Base-by-base conservation (phyloP, 2,888 invertebrate species). In the Carabus problematicus region DNA sequence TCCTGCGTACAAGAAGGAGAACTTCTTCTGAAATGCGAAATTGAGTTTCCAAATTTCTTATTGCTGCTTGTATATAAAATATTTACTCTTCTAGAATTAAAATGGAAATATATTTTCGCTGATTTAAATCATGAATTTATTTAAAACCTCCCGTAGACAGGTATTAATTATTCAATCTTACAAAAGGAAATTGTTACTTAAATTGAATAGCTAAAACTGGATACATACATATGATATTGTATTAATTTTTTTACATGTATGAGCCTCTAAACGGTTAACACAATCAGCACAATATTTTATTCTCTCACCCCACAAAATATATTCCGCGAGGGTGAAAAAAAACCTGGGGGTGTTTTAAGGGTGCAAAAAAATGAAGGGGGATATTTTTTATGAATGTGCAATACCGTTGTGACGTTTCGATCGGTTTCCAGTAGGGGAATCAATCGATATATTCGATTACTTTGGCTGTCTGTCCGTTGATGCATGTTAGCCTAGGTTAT, bases 391-490 rank as follows among this genome's bases (percentile, higher is more conserved):
- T 80, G 78, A 80, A 80, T 80, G 79, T 77, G 75, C 77, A 76
- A 78, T 79, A 78, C 75, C 76, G 76, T 79, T 78, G 78, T 79
- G 76, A 77, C 75, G 76, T 76, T 79, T 80, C 78, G 79, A 80
- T 80, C 79, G 76, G 72, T 52, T 52, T 62, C 54, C 60, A 68
- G 74, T 72, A 75, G 77, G 78, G 77, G 77, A 77, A 79, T 79
- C 78, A 79, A 81, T 81, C 80, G 80, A 81, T 80, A 77, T 72
- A 75, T 80, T 81, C 81, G 81, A 81, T 81, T 80, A 79, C 73
- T 12, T 45, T 11, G 74, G 74, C 74, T 74, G 72, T 72, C 71
- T 52, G 70, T 72, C 73, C 62, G 59, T n/a, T 62, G 56, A 45
- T 49, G 68, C 71, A 70, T 66, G 74, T 80, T 80, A 75, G 71